These are phyloP conservation scores for Phasia obesa DNA, from an alignment of 2,888 invertebrate species.

Conservation along the genomic window DNA sequence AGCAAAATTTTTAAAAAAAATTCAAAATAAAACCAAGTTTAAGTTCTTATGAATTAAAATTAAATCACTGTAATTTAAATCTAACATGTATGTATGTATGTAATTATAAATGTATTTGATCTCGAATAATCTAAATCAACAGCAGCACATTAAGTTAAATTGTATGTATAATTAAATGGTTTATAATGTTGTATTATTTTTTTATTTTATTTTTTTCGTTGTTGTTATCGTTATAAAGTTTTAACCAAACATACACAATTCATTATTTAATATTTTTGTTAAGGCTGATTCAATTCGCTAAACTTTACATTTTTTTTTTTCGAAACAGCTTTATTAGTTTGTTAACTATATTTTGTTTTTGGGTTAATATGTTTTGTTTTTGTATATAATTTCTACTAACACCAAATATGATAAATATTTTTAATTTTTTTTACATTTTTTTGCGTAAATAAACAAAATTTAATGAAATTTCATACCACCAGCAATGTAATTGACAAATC, in stretches of 20 bases:
- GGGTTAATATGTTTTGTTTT: background rate
- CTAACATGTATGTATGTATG: slow-evolving; percentile 22
- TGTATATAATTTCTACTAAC: slow-evolving; percentile 21
- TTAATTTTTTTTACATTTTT: slow-evolving; percentile 36
- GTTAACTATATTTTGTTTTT: background rate
- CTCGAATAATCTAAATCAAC: slow-evolving; percentile 11
- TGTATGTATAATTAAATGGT: slow-evolving; percentile 47
- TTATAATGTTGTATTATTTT: slow-evolving; percentile 17
- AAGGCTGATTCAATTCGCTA: slow-evolving; percentile 7
- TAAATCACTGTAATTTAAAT: slow-evolving; percentile 17
- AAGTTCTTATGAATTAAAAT: slow-evolving; percentile 23
- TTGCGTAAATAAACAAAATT: background rate
- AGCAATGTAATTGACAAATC: slow-evolving; percentile 59
- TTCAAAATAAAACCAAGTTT: slow-evolving; percentile 4
- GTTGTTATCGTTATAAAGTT: slow-evolving; percentile 25
- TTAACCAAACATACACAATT: slow-evolving; percentile 3
- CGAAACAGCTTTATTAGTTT: slow-evolving; percentile 13
- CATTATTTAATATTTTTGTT: slow-evolving; percentile 3
- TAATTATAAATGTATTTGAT: slow-evolving; percentile 42
- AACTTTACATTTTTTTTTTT: background rate
- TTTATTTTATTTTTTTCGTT: slow-evolving; percentile 39
- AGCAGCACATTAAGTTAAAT: slow-evolving; percentile 44
- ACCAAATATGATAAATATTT: slow-evolving; percentile 5
- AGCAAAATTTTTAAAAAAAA: background rate
- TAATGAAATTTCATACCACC: slow-evolving; percentile 3